Evolutionary conservation across 1,140 invertebrate genomes (phyloP).

Genomic region (Anastrepha obliqua): DNA sequence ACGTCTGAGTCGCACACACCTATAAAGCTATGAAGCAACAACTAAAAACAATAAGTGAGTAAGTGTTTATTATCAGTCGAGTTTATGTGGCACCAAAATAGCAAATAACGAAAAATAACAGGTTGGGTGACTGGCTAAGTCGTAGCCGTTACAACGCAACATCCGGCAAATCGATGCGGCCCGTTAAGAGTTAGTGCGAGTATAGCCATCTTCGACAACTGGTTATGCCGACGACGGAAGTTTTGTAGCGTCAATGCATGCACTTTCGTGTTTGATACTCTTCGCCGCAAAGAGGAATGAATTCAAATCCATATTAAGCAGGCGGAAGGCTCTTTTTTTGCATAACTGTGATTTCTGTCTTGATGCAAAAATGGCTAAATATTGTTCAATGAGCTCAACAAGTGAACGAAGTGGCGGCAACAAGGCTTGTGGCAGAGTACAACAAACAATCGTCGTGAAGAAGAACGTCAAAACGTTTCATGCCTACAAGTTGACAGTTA

Average conservation of each 20-base stretch:
- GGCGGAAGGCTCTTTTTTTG: slow-evolving; percentile 19
- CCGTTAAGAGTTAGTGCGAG: neutral
- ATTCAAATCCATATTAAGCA: neutral
- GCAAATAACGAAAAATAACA: neutral
- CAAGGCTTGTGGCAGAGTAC: neutral
- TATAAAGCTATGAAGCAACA: too few relatives aligned
- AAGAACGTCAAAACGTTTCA: neutral
- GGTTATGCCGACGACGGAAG: neutral
- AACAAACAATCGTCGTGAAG: neutral
- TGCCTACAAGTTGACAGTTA: neutral
- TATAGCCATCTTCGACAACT: neutral
- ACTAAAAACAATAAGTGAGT: neutral
- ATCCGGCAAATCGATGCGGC: slow-evolving; percentile 2
- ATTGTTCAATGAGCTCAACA: neutral
- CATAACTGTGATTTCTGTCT: neutral
- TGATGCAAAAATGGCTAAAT: neutral
- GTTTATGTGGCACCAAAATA: neutral
- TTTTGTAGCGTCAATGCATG: neutral
- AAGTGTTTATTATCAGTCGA: neutral
- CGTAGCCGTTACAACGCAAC: neutral
- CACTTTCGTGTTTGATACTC: neutral
- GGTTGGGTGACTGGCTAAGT: neutral
- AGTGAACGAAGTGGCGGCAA: neutral
- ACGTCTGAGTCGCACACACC: too few relatives aligned
- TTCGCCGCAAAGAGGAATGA: neutral